Percentiles rank a stretch among this genome's conserved stretches.
Evolutionary conservation across 2,113 vertebrate genomes (phyloP).

Genomic region (Mustelus asterias): DNA sequence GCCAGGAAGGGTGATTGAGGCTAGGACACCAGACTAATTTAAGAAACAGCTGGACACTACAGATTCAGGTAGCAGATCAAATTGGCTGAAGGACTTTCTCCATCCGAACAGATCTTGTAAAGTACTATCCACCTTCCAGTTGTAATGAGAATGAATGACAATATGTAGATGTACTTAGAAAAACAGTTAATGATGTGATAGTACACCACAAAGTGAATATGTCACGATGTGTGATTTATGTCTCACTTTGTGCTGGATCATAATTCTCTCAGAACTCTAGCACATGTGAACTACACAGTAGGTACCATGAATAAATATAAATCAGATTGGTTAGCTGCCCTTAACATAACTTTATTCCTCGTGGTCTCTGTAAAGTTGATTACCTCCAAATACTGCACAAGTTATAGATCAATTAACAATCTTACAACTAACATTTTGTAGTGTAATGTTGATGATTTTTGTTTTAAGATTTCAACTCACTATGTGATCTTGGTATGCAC

Average conservation of each 20-base stretch:
- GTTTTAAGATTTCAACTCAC: not conserved
- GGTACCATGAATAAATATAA: not conserved
- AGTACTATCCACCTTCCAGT: not conserved
- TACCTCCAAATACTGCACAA: not conserved
- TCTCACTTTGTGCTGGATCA: not conserved
- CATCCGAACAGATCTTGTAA: not conserved
- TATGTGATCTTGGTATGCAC: not conserved
- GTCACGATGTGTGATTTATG: slow-evolving; percentile 25
- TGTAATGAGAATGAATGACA: slow-evolving; percentile 7
- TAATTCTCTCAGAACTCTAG: not conserved
- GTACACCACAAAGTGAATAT: not conserved
- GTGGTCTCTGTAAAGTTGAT: not conserved
- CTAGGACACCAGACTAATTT: not conserved
- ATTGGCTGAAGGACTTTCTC: not conserved
- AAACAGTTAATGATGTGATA: slow-evolving; percentile 23
- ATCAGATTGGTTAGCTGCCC: not conserved
- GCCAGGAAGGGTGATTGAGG: not conserved
- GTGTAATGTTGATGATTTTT: not conserved
- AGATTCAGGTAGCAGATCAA: not conserved
- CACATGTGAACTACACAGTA: slow-evolving; percentile 14
- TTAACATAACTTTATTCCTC: not conserved
- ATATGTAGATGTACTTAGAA: slow-evolving; percentile 14
- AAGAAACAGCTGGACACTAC: not conserved
- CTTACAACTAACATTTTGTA: not conserved
- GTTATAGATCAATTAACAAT: not conserved